Evolutionary conservation across 2,113 vertebrate genomes (phyloP).

Genomic region (Onychorhynchus coronatus): DNA sequence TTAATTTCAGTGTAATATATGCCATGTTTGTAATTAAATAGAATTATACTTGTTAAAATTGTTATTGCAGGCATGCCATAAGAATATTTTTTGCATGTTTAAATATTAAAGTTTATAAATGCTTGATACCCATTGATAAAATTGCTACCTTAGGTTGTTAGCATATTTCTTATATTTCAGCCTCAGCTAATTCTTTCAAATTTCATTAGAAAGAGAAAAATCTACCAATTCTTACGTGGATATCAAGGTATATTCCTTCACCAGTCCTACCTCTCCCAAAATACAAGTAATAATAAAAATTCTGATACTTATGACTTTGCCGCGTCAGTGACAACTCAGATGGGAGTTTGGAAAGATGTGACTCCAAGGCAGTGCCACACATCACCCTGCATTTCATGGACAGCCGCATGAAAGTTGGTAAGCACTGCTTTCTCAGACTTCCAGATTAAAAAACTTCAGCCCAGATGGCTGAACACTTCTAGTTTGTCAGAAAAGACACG

Average conservation of each 20-base stretch:
- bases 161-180: background rate
- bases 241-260: background rate
- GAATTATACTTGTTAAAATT: background rate
- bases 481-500: background rate
- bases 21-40: background rate
- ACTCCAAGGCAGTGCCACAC: rapidly evolving
- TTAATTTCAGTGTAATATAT: background rate
- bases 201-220: background rate
- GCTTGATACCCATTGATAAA: background rate
- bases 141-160: background rate
- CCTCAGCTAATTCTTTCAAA: background rate
- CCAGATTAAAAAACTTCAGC: background rate
- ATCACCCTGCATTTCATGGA: rapidly evolving
- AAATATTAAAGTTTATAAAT: background rate
- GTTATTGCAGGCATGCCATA: background rate
- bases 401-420: background rate
- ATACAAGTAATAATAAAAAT: background rate
- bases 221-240: background rate
- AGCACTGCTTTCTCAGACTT: background rate
- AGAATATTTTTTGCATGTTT: background rate
- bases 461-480: background rate
- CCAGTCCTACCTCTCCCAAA: background rate
- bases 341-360: background rate
- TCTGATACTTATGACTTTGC: background rate
- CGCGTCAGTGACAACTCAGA: background rate